A percentile compares a stretch with the other conserved stretches of the same genome.
Conservation (phyloP, 2,888 invertebrate genomes). For the Gryllus longicercus region DNA sequence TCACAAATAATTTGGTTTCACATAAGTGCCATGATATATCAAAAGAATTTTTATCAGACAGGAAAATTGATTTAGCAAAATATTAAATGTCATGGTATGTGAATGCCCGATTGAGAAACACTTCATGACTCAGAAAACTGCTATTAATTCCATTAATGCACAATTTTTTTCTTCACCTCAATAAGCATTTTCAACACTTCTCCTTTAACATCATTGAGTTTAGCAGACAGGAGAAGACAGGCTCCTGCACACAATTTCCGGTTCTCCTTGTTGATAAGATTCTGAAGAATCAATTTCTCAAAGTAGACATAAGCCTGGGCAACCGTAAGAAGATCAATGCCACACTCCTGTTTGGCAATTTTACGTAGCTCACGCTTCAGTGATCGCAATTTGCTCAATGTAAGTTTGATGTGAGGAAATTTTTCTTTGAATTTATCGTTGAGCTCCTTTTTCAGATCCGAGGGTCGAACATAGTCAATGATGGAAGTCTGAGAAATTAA, state of each 20-base stretch:
- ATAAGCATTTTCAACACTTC: constrained; percentile 79
- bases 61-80: too few relatives aligned
- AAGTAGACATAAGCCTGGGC: constrained; percentile 98
- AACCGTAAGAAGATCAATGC: constrained; percentile 81
- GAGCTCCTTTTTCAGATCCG: constrained; percentile 91
- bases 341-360: constrained; percentile 75
- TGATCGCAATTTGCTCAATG: constrained; percentile 92
- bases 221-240: constrained; percentile 88
- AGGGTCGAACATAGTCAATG: constrained; percentile 93
- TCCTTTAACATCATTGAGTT: constrained; percentile 95
- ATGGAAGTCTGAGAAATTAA: constrained; percentile 70
- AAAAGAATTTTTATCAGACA: too few relatives aligned
- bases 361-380: constrained; percentile 94
- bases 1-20: too few relatives aligned
- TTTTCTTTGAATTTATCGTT: constrained; percentile 95
- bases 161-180: constrained; percentile 60
- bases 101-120: too few relatives aligned
- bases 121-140: too few relatives aligned
- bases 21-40: too few relatives aligned
- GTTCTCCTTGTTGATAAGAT: constrained; percentile 91
- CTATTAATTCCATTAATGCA: too few relatives aligned
- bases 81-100: too few relatives aligned
- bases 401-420: constrained; percentile 91
- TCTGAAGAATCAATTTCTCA: constrained; percentile 89
- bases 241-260: constrained; percentile 94